These are phyloP conservation scores for Patella ulyssiponensis DNA, from an alignment of 2,888 invertebrate genomes.

Conservation along the genomic window DNA sequence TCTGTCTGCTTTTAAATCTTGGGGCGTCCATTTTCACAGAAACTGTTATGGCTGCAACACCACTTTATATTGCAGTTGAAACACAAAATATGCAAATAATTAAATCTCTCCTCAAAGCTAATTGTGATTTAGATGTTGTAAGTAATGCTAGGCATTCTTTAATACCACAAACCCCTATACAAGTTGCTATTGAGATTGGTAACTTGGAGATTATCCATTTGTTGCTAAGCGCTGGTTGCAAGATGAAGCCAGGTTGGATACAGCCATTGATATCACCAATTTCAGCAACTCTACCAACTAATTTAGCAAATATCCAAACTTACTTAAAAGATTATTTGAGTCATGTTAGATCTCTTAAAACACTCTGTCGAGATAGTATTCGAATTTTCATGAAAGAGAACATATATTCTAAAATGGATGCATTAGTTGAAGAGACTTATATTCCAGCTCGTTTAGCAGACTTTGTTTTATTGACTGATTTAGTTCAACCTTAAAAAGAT, in stretches of 20 bases:
- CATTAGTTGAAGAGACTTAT: slow-evolving; percentile 31
- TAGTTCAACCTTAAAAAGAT: no score
- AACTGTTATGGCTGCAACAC: slow-evolving; percentile 46
- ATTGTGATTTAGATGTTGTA: slow-evolving; percentile 51
- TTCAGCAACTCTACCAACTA: background rate
- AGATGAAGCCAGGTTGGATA: slow-evolving; percentile 41
- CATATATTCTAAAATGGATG: slow-evolving; percentile 33
- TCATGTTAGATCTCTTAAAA: slow-evolving; percentile 44
- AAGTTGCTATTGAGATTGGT: slow-evolving; percentile 51
- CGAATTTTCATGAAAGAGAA: slow-evolving; percentile 39
- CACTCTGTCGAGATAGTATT: slow-evolving; percentile 43
- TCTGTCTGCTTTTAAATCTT: slow-evolving; percentile 45
- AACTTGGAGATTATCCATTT: slow-evolving; percentile 50
- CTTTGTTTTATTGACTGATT: slow-evolving; percentile 5
- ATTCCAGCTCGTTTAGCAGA: slow-evolving; percentile 46
- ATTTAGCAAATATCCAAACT: background rate
- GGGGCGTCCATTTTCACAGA: slow-evolving; percentile 45
- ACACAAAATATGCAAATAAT: slow-evolving; percentile 47
- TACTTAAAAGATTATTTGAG: slow-evolving; percentile 32
- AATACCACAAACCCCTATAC: slow-evolving; percentile 57
- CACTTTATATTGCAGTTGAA: slow-evolving; percentile 53
- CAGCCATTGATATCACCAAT: slow-evolving; percentile 32
- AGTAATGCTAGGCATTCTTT: slow-evolving; percentile 44
- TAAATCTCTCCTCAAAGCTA: slow-evolving; percentile 56
- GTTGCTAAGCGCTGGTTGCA: slow-evolving; percentile 53